Base-by-base conservation (phyloP, 2,888 invertebrate species). In the Dryobota labecula region DNA sequence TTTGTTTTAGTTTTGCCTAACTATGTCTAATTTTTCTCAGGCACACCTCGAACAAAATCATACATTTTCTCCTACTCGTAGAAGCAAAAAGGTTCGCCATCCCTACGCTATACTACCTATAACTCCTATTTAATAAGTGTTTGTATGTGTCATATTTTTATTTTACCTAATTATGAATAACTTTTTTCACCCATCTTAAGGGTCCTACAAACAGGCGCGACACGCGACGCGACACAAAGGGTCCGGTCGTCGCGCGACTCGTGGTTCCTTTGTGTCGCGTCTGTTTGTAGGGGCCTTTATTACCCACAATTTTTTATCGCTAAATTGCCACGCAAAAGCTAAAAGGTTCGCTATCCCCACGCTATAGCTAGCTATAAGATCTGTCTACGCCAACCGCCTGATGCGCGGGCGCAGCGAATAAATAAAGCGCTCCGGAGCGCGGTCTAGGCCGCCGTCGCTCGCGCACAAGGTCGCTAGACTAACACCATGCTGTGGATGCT, bases 391-490 rank as follows among this genome's bases (percentile, higher is more conserved):
- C n/a, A 43, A 70, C 72, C 70, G 83, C 67, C 47, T 62, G 82
- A 79, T 74, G 84, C 78, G 82, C 78, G 62, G 75, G 77, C 82
- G 86, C 86, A 82, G 81, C 86, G 86, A 87, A 89, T 89, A 88
- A 89, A 89, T 87, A 89, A 84, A 86, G 87, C 81, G 87, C 84
- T 82, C 85, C 82, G 82, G 68, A 81, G 83, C 63, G 65, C 84
- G 88, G 91, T 89, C 91, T 92, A 92, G 92, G 92, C 91, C 90
- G 86, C 87, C 57, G 86, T 82, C 84, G 78, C 82, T 85, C 84
- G 73, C 74, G 38, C 74, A 82, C 90, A 90, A 92, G 92, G 92
- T 91, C 92, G 89, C 83, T 73, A 70, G 74, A 61, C 57, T 71
- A 63, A 53, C 71, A 71, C 90, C 88, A 89, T 65, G 49, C 45